Conservation (phyloP, 2,888 invertebrate genomes). For the Spisula subtruncata region DNA sequence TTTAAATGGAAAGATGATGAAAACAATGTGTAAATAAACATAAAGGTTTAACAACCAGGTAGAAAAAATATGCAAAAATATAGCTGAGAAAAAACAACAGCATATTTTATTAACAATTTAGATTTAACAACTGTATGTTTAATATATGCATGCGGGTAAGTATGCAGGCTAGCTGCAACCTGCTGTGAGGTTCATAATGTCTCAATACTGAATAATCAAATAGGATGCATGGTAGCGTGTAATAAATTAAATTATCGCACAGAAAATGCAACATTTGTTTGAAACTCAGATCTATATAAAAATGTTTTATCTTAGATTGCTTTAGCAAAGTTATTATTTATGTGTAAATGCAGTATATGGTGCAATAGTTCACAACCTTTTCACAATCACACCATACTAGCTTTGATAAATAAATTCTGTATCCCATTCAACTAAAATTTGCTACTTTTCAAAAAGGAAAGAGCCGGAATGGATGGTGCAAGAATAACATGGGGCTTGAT, state of each 20-base stretch:
- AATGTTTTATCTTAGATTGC: neutral
- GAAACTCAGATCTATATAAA: neutral
- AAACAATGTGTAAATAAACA: conserved; percentile 15
- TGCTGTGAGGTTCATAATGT: no score
- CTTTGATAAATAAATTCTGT: neutral
- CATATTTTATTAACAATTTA: neutral
- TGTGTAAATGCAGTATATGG: no score
- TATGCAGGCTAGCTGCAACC: neutral
- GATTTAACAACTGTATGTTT: neutral
- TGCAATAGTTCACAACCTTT: no score
- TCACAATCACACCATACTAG: no score
- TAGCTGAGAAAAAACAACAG: neutral
- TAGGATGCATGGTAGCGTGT: neutral
- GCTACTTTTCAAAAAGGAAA: neutral
- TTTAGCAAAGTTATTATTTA: no score
- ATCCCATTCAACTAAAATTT: neutral
- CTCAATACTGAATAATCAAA: neutral
- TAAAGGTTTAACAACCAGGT: conserved; percentile 2
- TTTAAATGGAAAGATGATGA: conserved; percentile 25
- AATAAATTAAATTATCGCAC: neutral
- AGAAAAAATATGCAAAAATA: neutral
- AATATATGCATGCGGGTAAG: neutral
- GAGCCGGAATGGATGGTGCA: neutral
- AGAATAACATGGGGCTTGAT: neutral
- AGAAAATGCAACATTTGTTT: neutral